phyloP scores from a whole-genome alignment of 1,140 invertebrate species.

The Eumaeus atala region DNA sequence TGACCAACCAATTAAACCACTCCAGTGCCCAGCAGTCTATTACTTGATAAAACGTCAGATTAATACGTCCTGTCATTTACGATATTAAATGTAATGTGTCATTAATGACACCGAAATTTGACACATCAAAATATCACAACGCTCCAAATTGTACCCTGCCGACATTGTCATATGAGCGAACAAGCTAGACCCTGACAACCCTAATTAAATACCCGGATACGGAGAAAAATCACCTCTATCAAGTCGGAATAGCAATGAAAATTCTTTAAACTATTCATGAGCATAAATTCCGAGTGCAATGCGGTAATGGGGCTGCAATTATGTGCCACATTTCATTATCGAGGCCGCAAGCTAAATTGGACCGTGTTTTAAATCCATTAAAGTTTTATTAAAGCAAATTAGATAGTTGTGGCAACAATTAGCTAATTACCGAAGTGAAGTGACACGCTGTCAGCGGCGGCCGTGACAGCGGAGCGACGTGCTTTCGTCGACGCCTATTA shows the following conservation, averaged over 20 bases:
- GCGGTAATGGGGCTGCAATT: slow-evolving; percentile 30
- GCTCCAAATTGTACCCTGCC: slow-evolving; percentile 10
- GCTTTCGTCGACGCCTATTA: slow-evolving; percentile 47
- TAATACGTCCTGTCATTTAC: slow-evolving; percentile 21
- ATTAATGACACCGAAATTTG: slow-evolving; percentile 16
- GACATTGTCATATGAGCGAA: slow-evolving; percentile 12
- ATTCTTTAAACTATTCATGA: not conserved
- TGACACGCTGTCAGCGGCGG: slow-evolving; percentile 39
- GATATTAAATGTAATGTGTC: slow-evolving; percentile 11
- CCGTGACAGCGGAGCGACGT: slow-evolving; percentile 41
- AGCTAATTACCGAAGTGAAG: slow-evolving; percentile 44
- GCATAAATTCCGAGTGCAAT: slow-evolving; percentile 10
- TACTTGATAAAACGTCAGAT: slow-evolving; percentile 19
- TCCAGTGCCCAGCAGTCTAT: not conserved
- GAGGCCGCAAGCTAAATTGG: slow-evolving; percentile 9
- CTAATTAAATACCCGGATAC: not conserved
- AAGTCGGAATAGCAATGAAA: not conserved
- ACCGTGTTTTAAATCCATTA: slow-evolving; percentile 16
- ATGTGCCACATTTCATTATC: slow-evolving; percentile 26
- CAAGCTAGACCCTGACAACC: not conserved
- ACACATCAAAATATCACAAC: slow-evolving; percentile 22
- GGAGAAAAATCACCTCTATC: not conserved
- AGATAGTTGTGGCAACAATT: slow-evolving; percentile 35
- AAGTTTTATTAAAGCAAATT: slow-evolving; percentile 19
- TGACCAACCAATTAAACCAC: no score